Percentiles rank a stretch among this genome's conserved stretches.
These are phyloP conservation scores for Eueides isabella DNA, from an alignment of 1,140 invertebrate genomes.

Conservation along the genomic window DNA sequence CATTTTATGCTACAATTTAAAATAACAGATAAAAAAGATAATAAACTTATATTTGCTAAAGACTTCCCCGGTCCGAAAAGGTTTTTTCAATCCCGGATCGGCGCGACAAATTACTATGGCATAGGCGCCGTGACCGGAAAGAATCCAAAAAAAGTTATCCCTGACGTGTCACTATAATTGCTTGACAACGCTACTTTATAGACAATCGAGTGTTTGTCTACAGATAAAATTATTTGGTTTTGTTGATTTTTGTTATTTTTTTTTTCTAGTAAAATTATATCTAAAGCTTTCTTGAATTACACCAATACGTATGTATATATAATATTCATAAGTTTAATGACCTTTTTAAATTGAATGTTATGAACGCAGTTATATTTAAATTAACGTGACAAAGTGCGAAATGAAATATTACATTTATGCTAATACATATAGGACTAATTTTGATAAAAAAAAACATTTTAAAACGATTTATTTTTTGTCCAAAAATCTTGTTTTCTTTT, in stretches of 20 bases:
- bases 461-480: conserved; percentile 15
- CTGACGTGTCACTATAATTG: conserved; percentile 53
- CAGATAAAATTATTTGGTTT: conserved; percentile 16
- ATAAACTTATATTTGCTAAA: conserved; percentile 12
- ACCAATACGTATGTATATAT: no score
- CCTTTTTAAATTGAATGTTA: background rate
- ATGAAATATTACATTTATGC: background rate
- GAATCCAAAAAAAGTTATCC: conserved; percentile 45
- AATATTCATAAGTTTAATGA: no score
- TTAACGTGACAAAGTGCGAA: background rate
- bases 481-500: conserved; percentile 17
- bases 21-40: conserved; percentile 5
- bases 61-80: conserved; percentile 16
- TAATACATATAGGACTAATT: background rate
- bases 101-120: conserved; percentile 61
- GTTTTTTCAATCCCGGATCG: conserved; percentile 35
- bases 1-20: background rate
- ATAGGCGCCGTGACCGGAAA: conserved; percentile 50
- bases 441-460: conserved; percentile 5
- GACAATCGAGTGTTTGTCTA: conserved; percentile 25
- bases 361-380: background rate
- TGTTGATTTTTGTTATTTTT: no score
- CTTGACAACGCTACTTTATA: conserved; percentile 32
- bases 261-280: no score
- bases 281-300: background rate